Conservation (phyloP, 2,113 vertebrate species). For the Carassius gibelio region DNA sequence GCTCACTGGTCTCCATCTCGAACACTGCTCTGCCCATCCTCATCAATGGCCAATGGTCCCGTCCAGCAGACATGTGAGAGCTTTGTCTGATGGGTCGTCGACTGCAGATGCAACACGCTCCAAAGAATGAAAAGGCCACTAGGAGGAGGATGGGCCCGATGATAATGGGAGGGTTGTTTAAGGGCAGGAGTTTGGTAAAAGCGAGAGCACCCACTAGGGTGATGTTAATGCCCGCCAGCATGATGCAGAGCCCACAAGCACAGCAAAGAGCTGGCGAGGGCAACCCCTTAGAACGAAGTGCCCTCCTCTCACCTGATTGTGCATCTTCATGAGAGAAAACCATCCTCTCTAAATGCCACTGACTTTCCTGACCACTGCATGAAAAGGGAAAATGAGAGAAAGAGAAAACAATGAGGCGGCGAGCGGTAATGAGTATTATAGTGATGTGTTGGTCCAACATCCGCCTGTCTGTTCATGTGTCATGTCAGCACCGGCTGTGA, state of each 20-base stretch:
- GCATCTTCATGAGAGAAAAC: constrained; percentile 59
- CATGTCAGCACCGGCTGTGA: constrained; percentile 12
- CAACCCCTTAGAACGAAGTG: constrained; percentile 73
- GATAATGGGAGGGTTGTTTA: constrained; percentile 86
- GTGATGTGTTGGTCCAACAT: constrained; percentile 24
- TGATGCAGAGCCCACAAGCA: constrained; percentile 91
- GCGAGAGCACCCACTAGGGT: constrained; percentile 92
- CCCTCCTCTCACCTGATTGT: constrained; percentile 67
- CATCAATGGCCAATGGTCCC: constrained; percentile 77
- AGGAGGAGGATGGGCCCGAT: constrained; percentile 86
- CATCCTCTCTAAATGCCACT: constrained; percentile 72
- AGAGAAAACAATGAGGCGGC: not conserved
- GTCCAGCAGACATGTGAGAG: constrained; percentile 65
- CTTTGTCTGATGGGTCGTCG: constrained; percentile 72
- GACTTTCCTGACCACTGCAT: constrained; percentile 45
- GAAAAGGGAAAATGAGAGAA: not conserved
- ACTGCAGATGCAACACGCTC: constrained; percentile 87
- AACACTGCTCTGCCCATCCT: constrained; percentile 81
- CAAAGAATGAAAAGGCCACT: constrained; percentile 86
- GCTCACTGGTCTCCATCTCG: constrained; percentile 94
- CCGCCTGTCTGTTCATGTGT: constrained; percentile 17
- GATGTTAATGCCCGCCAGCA: constrained; percentile 95
- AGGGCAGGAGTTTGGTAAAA: constrained; percentile 82
- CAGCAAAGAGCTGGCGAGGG: constrained; percentile 92
- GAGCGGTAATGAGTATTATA: constrained; percentile 18